Base-by-base conservation (phyloP, 1,140 invertebrate genomes). In the Pogonognathellus flavescens region DNA sequence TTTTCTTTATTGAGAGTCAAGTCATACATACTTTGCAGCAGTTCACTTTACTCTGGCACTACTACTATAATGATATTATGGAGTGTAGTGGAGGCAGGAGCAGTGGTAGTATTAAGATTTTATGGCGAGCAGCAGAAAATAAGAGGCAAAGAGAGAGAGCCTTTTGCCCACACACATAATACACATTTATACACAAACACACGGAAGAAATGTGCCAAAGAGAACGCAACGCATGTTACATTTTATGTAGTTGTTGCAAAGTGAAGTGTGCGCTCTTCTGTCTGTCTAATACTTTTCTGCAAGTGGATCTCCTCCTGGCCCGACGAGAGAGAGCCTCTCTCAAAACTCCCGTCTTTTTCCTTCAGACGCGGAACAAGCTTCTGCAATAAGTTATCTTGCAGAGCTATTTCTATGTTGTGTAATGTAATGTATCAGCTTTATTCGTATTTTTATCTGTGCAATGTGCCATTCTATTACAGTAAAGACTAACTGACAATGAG, bases 1-100 rank as follows among this genome's bases (percentile, higher is more conserved):
- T 76, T 76, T 31, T 76, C 70, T 76, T 76, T 76, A 76, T 76
- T 76, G 70, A 76, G 70, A 76, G 70, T 50, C 31, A 41, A 41
- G 31, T 41, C 31, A 41, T 41, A 41, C 31, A 41, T 41, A 41
- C 31, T 41, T 41, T 41, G 31, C 31, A 41, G 2, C 31, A 41
- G 31, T 41, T 41, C 31, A 41, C 31, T 41, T 41, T 41, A 41
- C 31, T 41, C 31, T 41, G 31, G 31, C 31, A 6, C 2, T n/a
- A n/a, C n/a, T n/a, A n/a, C n/a, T 41, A 41, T 41, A 41, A 41
- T 41, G 31, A 41, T 41, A 41, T 41, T 41, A 41, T 41, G 6
- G 31, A 41, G 31, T 41, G 31, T 41, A 41, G 31, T 76, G 22
- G n/a, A n/a, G n/a, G n/a, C n/a, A n/a, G n/a, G n/a, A n/a, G n/a